These are phyloP conservation scores for Scalopus aquaticus DNA, from an alignment of 2,113 vertebrate genomes.

Conservation along the genomic window DNA sequence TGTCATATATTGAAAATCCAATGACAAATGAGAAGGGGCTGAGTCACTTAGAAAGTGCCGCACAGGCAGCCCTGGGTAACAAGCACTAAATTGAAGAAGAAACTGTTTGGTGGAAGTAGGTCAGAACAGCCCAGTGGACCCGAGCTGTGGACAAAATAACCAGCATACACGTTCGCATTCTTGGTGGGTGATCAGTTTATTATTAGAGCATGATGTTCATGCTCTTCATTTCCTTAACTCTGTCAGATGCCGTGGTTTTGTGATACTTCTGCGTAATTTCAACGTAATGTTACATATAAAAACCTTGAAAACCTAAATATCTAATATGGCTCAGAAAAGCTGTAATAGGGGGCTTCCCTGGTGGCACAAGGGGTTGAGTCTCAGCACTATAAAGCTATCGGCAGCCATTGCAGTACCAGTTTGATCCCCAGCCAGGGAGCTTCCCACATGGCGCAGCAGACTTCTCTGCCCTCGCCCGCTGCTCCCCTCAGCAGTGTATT, in stretches of 20 bases:
- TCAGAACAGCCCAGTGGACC: not conserved
- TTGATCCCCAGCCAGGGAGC: too few species aligned
- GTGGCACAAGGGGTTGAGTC: too few species aligned
- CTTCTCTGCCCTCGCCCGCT: too few species aligned
- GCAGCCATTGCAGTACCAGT: too few species aligned
- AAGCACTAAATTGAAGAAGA: not conserved
- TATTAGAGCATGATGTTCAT: not conserved
- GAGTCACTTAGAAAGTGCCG: conserved; percentile 17
- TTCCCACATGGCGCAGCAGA: too few species aligned
- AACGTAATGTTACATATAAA: not conserved
- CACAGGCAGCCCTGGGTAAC: not conserved
- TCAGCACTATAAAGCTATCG: too few species aligned
- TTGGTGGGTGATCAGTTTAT: not conserved
- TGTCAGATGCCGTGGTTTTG: not conserved
- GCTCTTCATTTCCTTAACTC: not conserved
- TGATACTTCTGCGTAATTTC: not conserved
- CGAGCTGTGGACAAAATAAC: not conserved
- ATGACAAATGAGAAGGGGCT: not conserved
- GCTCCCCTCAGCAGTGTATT: too few species aligned
- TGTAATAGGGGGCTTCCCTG: too few species aligned
- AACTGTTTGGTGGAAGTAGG: not conserved
- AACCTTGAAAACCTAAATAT: not conserved
- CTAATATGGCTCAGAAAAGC: not conserved
- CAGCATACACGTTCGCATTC: not conserved
- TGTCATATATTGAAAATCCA: conserved; percentile 20